Evolutionary conservation across 2,113 vertebrate genomes (phyloP).

Genomic region (Pimephales promelas): DNA sequence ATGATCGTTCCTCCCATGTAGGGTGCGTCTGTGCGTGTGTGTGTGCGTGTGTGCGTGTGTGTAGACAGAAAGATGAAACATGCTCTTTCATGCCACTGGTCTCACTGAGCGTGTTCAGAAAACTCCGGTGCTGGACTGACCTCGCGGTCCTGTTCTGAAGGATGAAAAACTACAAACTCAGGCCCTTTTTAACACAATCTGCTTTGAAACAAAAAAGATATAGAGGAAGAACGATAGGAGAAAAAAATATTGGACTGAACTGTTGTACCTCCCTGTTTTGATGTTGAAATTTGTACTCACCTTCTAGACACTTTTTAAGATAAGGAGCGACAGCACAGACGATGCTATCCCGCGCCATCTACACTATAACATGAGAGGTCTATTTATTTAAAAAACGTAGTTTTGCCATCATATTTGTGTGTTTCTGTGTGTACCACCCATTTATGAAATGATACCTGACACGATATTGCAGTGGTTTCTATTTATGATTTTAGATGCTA

Average conservation of each 20-base stretch:
- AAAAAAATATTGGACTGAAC: conserved; percentile 48
- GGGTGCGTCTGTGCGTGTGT: conserved; percentile 44
- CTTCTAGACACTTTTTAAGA: conserved; percentile 74
- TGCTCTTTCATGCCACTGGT: conserved; percentile 66
- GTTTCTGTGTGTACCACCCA: conserved; percentile 78
- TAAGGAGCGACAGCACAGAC: conserved; percentile 79
- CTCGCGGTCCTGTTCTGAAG: conserved; percentile 75
- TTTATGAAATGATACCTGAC: conserved; percentile 80
- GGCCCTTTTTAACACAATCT: conserved; percentile 92
- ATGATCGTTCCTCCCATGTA: conserved; percentile 98
- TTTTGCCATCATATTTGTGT: conserved; percentile 59
- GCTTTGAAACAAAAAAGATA: conserved; percentile 66
- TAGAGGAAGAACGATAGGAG: conserved; percentile 30
- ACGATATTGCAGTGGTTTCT: conserved; percentile 77
- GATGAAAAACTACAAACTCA: conserved; percentile 94
- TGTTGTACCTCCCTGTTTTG: conserved; percentile 67
- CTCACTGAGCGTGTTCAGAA: conserved; percentile 75
- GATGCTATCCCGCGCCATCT: conserved; percentile 68
- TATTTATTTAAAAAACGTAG: conserved; percentile 75
- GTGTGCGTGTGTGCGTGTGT: conserved; percentile 46
- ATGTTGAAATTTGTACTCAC: conserved; percentile 75
- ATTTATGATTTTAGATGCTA: conserved; percentile 81
- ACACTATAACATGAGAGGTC: conserved; percentile 65
- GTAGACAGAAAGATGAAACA: conserved; percentile 80
- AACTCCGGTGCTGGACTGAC: conserved; percentile 85